phyloP scores from a whole-genome alignment of 2,888 invertebrate species.

The Limenitis camilla region DNA sequence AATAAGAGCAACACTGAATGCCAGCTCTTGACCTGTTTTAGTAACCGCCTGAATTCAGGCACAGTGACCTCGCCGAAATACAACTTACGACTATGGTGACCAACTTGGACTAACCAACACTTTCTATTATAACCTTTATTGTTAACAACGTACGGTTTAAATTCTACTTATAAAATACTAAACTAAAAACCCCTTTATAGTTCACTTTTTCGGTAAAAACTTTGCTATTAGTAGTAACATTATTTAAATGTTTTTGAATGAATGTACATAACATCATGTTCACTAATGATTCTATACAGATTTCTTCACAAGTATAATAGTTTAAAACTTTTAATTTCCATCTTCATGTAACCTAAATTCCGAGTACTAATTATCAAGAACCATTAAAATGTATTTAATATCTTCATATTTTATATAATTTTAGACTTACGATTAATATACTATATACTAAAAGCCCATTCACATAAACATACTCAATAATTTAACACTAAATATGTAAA shows the following conservation, averaged over 20 bases:
- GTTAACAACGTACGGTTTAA: neutral
- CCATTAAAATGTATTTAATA: no score
- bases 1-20: slow-evolving; percentile 1
- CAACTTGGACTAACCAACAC: neutral
- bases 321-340: neutral
- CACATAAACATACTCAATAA: neutral
- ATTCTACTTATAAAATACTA: neutral
- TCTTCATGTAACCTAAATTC: neutral
- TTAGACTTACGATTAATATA: no score
- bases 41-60: slow-evolving; percentile 1
- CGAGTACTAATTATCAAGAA: no score
- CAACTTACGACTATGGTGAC: neutral
- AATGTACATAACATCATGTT: neutral
- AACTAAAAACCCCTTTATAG: slow-evolving; percentile 1
- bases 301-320: neutral
- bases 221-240: neutral
- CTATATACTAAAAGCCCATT: neutral
- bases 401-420: no score
- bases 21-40: slow-evolving; percentile 19
- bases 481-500: no score
- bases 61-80: slow-evolving; percentile 11
- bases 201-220: neutral
- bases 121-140: slow-evolving; percentile 4
- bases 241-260: neutral
- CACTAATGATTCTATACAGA: neutral